Evolutionary conservation across 2,113 vertebrate species (phyloP).

Genomic region (Heteronetta atricapilla): DNA sequence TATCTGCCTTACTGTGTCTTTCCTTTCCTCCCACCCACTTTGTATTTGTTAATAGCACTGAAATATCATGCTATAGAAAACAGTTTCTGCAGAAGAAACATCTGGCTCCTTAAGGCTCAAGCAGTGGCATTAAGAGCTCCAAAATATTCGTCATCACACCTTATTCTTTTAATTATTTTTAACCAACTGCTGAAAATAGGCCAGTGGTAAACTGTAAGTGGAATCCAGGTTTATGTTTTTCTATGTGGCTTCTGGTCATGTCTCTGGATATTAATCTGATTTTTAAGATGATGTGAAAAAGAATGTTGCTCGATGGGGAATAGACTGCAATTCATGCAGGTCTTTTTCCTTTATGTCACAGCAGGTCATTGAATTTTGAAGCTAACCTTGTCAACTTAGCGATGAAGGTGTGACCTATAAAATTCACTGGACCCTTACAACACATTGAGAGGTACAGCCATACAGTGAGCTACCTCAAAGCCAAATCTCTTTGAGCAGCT

Average conservation of each 20-base stretch:
- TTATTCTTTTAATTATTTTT: not conserved
- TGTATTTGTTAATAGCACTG: slow-evolving; percentile 6
- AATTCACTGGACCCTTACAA: not conserved
- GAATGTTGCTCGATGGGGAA: rapidly evolving
- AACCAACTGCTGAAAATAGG: not conserved
- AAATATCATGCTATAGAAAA: slow-evolving; percentile 25
- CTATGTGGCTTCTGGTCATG: not conserved
- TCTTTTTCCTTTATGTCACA: not conserved
- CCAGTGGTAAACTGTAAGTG: not conserved
- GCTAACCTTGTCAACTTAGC: not conserved
- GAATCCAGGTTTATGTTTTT: not conserved
- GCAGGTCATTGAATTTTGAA: not conserved
- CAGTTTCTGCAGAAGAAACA: slow-evolving; percentile 36
- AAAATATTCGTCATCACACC: not conserved
- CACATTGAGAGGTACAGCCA: not conserved
- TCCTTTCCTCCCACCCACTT: slow-evolving; percentile 49
- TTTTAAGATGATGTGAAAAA: not conserved
- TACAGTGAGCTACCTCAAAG: not conserved
- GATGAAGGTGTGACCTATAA: not conserved
- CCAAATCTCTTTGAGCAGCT: not conserved
- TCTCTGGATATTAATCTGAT: not conserved
- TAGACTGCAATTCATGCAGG: not conserved
- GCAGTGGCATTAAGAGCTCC: not conserved
- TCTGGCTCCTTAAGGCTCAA: slow-evolving; percentile 19
- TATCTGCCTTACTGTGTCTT: slow-evolving; percentile 17